Percentiles rank a stretch among this genome's conserved stretches.
Evolutionary conservation across 2,797 vertebrate species (phyloP).

Genomic region (Eidolon dupreanum): DNA sequence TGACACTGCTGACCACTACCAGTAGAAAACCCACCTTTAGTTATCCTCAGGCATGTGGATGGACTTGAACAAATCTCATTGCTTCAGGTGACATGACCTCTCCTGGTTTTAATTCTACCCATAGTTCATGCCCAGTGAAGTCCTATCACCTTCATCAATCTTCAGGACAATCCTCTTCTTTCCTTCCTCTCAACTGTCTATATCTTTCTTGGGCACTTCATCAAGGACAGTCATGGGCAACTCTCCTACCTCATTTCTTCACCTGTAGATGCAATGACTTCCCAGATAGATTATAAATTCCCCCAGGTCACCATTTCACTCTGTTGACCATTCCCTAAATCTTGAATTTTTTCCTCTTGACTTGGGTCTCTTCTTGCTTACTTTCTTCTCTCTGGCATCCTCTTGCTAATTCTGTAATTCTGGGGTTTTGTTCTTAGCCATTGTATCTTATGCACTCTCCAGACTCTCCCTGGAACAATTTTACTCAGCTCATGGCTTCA

Average conservation of each 20-base stretch:
- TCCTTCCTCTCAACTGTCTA: neutral
- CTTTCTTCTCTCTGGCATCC: neutral
- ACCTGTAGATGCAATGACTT: neutral
- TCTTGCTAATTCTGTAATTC: neutral
- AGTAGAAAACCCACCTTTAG: neutral
- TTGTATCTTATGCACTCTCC: neutral
- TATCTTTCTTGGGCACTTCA: neutral
- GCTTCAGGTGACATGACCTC: neutral
- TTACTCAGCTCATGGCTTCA: neutral
- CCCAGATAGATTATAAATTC: neutral
- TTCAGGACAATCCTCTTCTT: neutral
- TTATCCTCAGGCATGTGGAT: constrained; percentile 5
- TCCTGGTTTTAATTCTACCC: neutral
- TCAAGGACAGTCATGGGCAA: neutral
- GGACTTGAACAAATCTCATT: neutral
- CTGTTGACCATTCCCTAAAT: neutral
- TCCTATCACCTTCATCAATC: neutral
- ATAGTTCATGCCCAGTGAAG: neutral
- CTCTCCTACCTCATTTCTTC: neutral
- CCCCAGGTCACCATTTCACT: neutral
- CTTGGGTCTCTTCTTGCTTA: neutral
- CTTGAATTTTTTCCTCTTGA: neutral
- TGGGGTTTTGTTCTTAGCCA: neutral
- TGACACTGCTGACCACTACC: neutral
- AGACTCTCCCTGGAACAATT: neutral